phyloP scores from a whole-genome alignment of 2,797 vertebrate genomes.

The Parambassis ranga region DNA sequence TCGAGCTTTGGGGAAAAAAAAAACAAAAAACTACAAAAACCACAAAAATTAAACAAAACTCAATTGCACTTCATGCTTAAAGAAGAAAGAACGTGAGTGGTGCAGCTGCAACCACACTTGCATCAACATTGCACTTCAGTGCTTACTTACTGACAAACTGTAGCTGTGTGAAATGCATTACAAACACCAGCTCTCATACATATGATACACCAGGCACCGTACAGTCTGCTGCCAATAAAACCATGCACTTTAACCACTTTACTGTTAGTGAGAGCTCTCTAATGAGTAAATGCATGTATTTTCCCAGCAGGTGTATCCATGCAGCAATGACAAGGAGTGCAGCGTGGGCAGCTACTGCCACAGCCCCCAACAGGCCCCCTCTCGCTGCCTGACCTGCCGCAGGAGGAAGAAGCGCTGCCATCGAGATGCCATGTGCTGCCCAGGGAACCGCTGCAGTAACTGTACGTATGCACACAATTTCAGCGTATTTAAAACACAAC shows the following conservation, averaged over 20 bases:
- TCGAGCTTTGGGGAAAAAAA: not conserved
- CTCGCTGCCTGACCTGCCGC: conserved; percentile 90
- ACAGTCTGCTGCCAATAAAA: not conserved
- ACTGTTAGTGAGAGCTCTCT: too few relatives aligned
- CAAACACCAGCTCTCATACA: not conserved
- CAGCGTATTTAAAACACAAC: not conserved
- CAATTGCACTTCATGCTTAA: not conserved
- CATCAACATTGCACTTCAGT: not conserved
- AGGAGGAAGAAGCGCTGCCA: conserved; percentile 95
- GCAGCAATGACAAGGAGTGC: conserved; percentile 94
- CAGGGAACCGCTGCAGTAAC: conserved; percentile 92
- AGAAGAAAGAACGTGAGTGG: not conserved
- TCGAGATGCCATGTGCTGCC: conserved; percentile 95
- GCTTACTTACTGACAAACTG: not conserved
- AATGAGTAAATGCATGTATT: not conserved
- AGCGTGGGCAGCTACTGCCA: conserved; percentile 92
- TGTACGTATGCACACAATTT: conserved; percentile 74
- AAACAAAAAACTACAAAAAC: not conserved
- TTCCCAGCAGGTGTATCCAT: conserved; percentile 85
- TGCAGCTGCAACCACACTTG: not conserved
- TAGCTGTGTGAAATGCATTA: not conserved
- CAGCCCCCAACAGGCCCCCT: conserved; percentile 89
- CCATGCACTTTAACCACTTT: not conserved
- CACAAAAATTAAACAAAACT: not conserved
- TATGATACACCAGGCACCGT: not conserved